Evolutionary conservation across 2,113 vertebrate genomes (phyloP), one percentile per base, ranked within the genome.

Genomic region (Pithys albifrons): DNA sequence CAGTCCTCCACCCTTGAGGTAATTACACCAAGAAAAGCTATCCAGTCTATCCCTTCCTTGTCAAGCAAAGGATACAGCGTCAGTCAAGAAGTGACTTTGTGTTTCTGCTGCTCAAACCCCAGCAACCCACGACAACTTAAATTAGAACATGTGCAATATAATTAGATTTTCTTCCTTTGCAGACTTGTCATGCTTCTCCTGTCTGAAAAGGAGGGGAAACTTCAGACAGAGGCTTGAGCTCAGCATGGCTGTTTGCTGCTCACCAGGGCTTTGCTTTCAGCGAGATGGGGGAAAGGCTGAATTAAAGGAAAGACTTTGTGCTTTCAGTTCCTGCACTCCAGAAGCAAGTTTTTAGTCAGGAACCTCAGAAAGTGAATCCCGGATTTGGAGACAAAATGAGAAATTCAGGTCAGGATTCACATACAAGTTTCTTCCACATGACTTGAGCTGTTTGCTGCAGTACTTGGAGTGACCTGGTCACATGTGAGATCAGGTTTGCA

Each of bases 131-230:
- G 94, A 78, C 20, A 97, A 95, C 93, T 94, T 91, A 94, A 93
- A 97, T 89, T 94, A 92, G 93, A 96, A 88, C 72, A 49, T 94
- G 93, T 62, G 67, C 65, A 90, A 66, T 88, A 79, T 85, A 97
- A 97, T 97, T 94, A 96, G 81, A 93, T 95, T 94, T 88, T 65
- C 76, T 93, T 95, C 81, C 74, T 71, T 92, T 81, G 46, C 28
- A 61, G 96, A 73, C 52, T 80, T 58, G 57, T 81, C 13, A 5
- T 64, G 85, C 35, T 88, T 93, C 87, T 94, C 88, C 80, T 84
- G 72, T 71, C 58, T 95, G 88, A 92, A 96, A 96, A 85, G n/a
- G 71, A 94, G 95, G 39, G 88, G 77, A 93, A 70, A 72, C 82
- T 95, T 97, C 78, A 96, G 67, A 77, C 23, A 84, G 70, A 69